Evolutionary conservation across 2,113 vertebrate genomes (phyloP), one percentile per base, ranked within the genome.

Genomic region (Tenebrosternarchus preto): DNA sequence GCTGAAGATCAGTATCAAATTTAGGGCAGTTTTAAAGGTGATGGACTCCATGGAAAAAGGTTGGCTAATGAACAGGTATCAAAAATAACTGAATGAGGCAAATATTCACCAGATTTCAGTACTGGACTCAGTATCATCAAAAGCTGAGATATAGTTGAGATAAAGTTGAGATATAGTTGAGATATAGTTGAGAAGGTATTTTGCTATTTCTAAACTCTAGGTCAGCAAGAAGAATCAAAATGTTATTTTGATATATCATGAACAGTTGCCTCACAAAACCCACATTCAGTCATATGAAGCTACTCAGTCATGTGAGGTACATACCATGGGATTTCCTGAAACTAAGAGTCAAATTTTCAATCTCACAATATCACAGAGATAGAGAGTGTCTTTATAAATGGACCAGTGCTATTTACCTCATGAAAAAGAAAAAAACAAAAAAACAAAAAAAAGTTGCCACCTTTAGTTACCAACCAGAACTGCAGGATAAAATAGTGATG

Each of bases 1-100:
- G 27, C 50, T 77, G 69, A 73, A 75, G 72, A 57, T 71, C 56
- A 67, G 69, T 77, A 69, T 74, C 83, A 85, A 85, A 86, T 85
- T 87, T 87, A 87, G 85, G 86, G 88, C 85, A 89, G 86, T 87
- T 85, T 50, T 78, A 60, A 71, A 76, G 29, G 19, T 70, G 72
- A 79, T 83, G 86, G 86, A 89, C 86, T 89, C 84, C 77, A 76
- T 27, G 56, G 43, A 36, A 25, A 74, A 36, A 73, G 69, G 55
- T 33, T 72, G 68, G 68, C 60, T 72, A n/a, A 63, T 66, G 64
- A 74, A 74, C 6, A 43, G 20, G 53, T n/a, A 64, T 33, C 31
- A 43, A 57, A 64, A 29, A 73, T 73, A 46, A 53, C 16, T 67
- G 31, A 66, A 73, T 29, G 60, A 80, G 50, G 78, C 39, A 80